Conservation (phyloP, 2,797 vertebrate species). For the Girardinus metallicus region DNA sequence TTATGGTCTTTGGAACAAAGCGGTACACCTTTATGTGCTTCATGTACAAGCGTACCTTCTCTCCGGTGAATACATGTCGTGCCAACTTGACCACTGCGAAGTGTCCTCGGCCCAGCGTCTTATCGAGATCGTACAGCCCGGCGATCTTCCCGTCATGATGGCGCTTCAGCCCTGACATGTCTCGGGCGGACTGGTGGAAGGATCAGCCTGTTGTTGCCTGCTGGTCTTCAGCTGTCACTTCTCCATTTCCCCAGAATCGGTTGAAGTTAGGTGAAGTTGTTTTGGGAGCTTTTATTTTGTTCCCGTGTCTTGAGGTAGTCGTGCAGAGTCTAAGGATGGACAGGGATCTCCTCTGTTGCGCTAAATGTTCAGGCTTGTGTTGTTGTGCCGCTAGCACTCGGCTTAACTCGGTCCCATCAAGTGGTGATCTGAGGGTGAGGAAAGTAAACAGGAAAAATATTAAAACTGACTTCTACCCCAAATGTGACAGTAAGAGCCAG, state of each 20-base stretch:
- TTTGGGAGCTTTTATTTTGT: background rate
- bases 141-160: conserved; percentile 98
- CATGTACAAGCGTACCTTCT: conserved; percentile 79
- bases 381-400: background rate
- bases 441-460: background rate
- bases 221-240: conserved; percentile 52
- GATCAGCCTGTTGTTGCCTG: conserved; percentile 40
- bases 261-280: conserved; percentile 7
- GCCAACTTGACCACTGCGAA: conserved; percentile 99
- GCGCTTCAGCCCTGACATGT: conserved; percentile 96
- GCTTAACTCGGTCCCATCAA: conserved; percentile 40
- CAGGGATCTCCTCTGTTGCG: background rate
- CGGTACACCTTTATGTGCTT: background rate
- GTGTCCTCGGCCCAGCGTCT: conserved; percentile 96
- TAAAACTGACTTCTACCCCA: background rate
- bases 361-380: background rate
- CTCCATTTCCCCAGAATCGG: conserved; percentile 49
- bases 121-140: conserved; percentile 97
- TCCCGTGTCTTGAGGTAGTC: background rate
- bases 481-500: background rate
- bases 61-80: conserved; percentile 97
- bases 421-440: conserved; percentile 31
- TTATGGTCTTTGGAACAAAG: background rate
- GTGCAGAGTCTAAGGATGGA: background rate
- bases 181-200: conserved; percentile 31